Conservation (phyloP, 2,888 invertebrate genomes). For the Oasisia sp. region DNA sequence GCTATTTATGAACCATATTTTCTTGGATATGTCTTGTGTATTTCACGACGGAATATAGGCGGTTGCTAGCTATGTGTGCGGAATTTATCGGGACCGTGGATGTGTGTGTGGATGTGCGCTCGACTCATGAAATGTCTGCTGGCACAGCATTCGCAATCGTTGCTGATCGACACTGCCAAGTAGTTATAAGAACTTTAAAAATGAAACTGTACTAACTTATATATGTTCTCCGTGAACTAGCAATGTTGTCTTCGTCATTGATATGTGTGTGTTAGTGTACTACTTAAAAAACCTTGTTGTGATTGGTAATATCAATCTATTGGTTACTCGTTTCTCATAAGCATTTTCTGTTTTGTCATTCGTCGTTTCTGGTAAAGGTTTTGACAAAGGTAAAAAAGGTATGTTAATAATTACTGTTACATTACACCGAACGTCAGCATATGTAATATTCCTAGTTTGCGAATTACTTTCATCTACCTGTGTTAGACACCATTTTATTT, state of each 20-base stretch:
- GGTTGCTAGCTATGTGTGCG: neutral
- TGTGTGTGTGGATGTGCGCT: neutral
- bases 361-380: neutral
- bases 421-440: neutral
- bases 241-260: neutral
- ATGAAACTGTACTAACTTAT: neutral
- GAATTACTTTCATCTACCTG: neutral
- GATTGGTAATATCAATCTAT: neutral
- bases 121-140: neutral
- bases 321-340: neutral
- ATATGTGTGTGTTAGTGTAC: neutral
- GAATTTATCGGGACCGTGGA: neutral
- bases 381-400: neutral
- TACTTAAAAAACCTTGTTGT: neutral
- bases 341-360: neutral
- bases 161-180: neutral
- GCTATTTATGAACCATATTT: constrained; percentile 6
- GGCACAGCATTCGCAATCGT: neutral
- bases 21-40: neutral
- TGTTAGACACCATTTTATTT: too few species aligned
- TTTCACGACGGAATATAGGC: neutral
- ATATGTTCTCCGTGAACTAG: neutral
- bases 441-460: neutral
- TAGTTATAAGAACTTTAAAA: neutral
- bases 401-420: neutral